Evolutionary conservation across 2,888 invertebrate species (phyloP).

Genomic region (Ferdinandea cuprea): DNA sequence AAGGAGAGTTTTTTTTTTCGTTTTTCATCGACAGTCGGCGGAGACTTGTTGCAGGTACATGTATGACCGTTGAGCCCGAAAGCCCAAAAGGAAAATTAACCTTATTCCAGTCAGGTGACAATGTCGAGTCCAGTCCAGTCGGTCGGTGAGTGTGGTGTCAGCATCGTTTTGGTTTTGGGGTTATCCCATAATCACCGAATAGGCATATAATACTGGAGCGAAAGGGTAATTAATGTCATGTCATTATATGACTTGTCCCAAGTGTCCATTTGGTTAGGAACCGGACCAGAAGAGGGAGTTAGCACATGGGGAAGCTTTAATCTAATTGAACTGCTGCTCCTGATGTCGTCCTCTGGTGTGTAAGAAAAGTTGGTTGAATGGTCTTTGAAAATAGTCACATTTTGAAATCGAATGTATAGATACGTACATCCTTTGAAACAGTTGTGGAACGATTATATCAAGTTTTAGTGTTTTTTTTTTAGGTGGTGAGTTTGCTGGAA

Average conservation of each 20-base stretch:
- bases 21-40: no score
- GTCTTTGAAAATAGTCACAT: no score
- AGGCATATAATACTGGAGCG: slow-evolving; percentile 11
- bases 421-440: no score
- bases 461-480: no score
- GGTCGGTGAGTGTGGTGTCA: background rate
- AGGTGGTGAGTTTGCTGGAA: no score
- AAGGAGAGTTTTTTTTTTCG: background rate
- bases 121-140: background rate
- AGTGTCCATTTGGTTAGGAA: slow-evolving; percentile 50
- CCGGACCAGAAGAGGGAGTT: slow-evolving; percentile 1
- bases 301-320: slow-evolving; percentile 31
- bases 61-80: slow-evolving; percentile 9
- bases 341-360: slow-evolving; percentile 2
- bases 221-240: slow-evolving; percentile 57
- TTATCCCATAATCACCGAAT: slow-evolving; percentile 41
- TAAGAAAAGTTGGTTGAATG: slow-evolving; percentile 8
- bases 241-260: slow-evolving; percentile 41
- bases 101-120: slow-evolving; percentile 3
- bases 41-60: slow-evolving; percentile 42
- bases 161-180: slow-evolving; percentile 5
- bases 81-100: slow-evolving; percentile 6
- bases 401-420: no score
- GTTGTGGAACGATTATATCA: no score
- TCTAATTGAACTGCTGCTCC: slow-evolving; percentile 52